Evolutionary conservation across 2,888 invertebrate genomes (phyloP).

Genomic region (Acrobeloides nanus): DNA sequence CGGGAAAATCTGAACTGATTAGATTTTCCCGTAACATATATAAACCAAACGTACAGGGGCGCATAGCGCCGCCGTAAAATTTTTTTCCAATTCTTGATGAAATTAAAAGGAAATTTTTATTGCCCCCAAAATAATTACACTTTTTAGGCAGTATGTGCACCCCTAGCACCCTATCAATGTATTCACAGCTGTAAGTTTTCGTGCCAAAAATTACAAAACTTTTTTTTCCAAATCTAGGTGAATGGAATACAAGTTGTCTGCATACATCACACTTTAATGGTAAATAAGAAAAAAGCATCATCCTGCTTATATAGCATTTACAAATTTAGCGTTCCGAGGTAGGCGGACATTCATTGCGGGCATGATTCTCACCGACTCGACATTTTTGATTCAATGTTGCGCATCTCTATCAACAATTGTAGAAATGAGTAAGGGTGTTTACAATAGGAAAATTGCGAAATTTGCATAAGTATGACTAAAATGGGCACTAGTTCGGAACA

Average conservation of each 20-base stretch:
- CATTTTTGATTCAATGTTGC: slow-evolving; percentile 46
- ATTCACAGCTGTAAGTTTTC: slow-evolving; percentile 25
- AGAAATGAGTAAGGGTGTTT: slow-evolving; percentile 20
- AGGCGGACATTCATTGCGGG: slow-evolving; percentile 48
- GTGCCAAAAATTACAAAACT: neutral
- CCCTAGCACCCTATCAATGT: slow-evolving; percentile 41
- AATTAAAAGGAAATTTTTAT: too few species aligned
- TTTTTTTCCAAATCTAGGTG: slow-evolving; percentile 30
- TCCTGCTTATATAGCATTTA: neutral
- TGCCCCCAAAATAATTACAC: too few species aligned
- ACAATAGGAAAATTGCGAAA: slow-evolving; percentile 4
- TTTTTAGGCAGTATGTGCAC: slow-evolving; percentile 48
- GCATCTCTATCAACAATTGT: slow-evolving; percentile 45
- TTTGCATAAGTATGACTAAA: too few species aligned
- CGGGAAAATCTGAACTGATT: too few species aligned
- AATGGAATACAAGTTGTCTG: slow-evolving; percentile 42
- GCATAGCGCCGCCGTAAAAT: too few species aligned
- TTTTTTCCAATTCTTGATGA: too few species aligned
- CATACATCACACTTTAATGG: slow-evolving; percentile 24
- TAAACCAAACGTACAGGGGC: too few species aligned
- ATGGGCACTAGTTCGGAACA: too few species aligned
- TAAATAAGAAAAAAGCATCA: slow-evolving; percentile 4
- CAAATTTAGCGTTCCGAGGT: slow-evolving; percentile 34
- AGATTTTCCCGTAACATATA: too few species aligned
- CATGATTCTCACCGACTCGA: slow-evolving; percentile 41